phyloP scores from a whole-genome alignment of 2,888 invertebrate species.

The Calliopum simillimum region DNA sequence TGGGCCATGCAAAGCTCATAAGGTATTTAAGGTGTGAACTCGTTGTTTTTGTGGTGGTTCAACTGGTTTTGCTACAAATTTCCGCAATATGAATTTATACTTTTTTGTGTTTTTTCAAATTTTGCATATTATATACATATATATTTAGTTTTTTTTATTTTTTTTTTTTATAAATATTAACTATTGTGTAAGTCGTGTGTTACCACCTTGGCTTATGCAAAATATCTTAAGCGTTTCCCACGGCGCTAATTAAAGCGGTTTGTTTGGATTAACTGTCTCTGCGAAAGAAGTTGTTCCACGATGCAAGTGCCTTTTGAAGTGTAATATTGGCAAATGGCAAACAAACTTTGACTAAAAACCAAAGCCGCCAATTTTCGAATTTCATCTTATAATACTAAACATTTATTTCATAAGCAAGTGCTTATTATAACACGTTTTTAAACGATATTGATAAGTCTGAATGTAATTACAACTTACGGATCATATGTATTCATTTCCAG shows the following conservation, averaged over 20 bases:
- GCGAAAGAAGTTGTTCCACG: too few species aligned
- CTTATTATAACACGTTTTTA: too few species aligned
- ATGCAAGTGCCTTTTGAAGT: too few species aligned
- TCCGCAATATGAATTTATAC: slow-evolving; percentile 3
- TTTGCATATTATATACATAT: slow-evolving; percentile 22
- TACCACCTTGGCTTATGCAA: too few species aligned
- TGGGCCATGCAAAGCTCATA: neutral
- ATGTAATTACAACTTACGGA: slow-evolving; percentile 49
- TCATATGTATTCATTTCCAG: slow-evolving; percentile 45
- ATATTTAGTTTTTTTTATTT: too few species aligned
- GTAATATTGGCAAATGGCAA: too few species aligned
- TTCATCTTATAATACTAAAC: too few species aligned
- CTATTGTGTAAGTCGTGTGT: too few species aligned
- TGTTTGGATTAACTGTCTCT: neutral
- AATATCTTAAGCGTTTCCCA: neutral
- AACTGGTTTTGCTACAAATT: slow-evolving; percentile 18
- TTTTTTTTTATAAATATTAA: neutral
- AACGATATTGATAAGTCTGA: too few species aligned
- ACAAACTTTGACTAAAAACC: too few species aligned
- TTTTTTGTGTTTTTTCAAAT: slow-evolving; percentile 10
- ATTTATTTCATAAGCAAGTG: too few species aligned
- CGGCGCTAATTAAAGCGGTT: neutral
- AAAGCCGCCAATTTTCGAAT: too few species aligned
- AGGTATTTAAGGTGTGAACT: neutral
- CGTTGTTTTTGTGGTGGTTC: slow-evolving; percentile 11